phyloP scores from a whole-genome alignment of 1,140 invertebrate species.

The Phymastichus coffea region DNA sequence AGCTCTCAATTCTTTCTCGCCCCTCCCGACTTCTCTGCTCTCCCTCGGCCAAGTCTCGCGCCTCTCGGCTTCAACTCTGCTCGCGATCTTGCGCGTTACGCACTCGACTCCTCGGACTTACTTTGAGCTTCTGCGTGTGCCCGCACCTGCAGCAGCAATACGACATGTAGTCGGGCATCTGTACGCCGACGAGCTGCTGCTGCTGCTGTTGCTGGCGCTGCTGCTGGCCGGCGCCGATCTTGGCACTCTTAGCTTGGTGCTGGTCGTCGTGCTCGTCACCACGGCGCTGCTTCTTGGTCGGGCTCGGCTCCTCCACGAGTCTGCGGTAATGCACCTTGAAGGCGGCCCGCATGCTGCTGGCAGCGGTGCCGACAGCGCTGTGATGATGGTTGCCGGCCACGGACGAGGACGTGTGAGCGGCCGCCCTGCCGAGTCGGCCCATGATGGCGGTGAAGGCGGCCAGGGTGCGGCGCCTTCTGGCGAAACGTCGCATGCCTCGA shows the following conservation, averaged over 20 bases:
- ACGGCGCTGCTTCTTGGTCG: conserved; percentile 41
- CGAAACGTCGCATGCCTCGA: conserved; percentile 53
- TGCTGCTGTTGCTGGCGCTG: not conserved
- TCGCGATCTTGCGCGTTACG: no score
- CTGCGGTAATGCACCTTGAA: conserved; percentile 64
- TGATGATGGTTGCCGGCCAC: conserved; percentile 11
- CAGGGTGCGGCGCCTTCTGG: conserved; percentile 50
- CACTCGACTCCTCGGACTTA: no score
- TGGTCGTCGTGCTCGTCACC: not conserved
- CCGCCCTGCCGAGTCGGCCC: conserved; percentile 56
- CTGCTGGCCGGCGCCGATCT: not conserved
- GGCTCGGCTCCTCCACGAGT: conserved; percentile 59
- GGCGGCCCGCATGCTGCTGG: conserved; percentile 52
- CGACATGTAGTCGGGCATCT: conserved; percentile 62
- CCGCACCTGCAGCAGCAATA: conserved; percentile 67
- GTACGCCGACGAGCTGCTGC: conserved; percentile 32
- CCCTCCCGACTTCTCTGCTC: not conserved
- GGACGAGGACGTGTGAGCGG: conserved; percentile 10
- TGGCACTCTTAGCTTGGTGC: not conserved
- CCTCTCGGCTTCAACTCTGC: not conserved
- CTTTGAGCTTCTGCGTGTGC: conserved; percentile 65
- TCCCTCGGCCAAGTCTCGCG: not conserved
- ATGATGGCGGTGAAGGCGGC: conserved; percentile 54
- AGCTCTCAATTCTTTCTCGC: not conserved
- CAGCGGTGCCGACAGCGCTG: not conserved